These are phyloP conservation scores for Phenganax subtilis DNA, from an alignment of 92 coral and sea anemone genomes.

Conservation along the genomic window DNA sequence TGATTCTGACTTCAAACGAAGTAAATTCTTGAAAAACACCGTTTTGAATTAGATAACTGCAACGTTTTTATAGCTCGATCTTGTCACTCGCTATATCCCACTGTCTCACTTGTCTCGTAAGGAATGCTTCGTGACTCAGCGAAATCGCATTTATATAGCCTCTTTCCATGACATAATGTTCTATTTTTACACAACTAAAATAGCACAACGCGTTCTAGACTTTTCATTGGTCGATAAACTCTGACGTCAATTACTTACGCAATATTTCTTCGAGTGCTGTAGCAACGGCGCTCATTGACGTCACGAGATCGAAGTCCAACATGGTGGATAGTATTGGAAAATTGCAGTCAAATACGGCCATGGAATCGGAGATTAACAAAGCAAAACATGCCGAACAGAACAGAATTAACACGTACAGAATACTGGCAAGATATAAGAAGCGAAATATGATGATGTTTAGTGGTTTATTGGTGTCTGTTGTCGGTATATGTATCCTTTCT, in stretches of 20 bases:
- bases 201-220: conserved; percentile 7
- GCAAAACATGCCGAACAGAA: conserved; percentile 29
- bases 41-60: conserved; percentile 13
- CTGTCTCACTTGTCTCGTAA: background rate
- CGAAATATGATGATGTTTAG: conserved; percentile 66
- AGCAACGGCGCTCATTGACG: conserved; percentile 24
- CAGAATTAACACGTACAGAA: conserved; percentile 32
- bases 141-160: conserved; percentile 37
- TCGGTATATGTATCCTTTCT: conserved; percentile 94
- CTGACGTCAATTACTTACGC: conserved; percentile 7
- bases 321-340: conserved; percentile 41
- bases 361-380: conserved; percentile 9
- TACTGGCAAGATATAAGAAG: conserved; percentile 45
- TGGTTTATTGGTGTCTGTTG: conserved; percentile 80
- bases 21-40: conserved; percentile 37
- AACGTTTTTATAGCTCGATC: background rate
- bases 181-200: conserved; percentile 8
- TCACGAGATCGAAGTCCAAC: conserved; percentile 28
- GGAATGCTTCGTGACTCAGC: conserved; percentile 66
- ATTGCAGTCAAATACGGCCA: conserved; percentile 39
- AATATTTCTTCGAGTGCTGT: background rate
- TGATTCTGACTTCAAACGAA: conserved; percentile 34
- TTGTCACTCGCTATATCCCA: background rate
- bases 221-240: conserved; percentile 20
- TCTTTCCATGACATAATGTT: conserved; percentile 16